Conservation (phyloP, 2,888 invertebrate species). For the Ephialtes manifestator region DNA sequence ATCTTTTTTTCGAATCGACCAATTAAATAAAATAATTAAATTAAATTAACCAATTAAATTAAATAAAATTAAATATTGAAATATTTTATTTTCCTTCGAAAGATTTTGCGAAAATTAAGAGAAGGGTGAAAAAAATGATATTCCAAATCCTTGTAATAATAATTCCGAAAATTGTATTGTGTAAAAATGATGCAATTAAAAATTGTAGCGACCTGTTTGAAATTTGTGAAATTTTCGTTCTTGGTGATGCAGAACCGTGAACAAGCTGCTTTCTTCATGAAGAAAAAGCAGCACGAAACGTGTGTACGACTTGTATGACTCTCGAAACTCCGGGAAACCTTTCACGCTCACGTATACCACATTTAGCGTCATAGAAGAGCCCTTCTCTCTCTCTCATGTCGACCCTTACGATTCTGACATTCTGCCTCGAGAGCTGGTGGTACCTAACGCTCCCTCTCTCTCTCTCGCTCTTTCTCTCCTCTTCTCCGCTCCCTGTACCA, state of each 20-base stretch:
- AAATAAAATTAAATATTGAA: too few relatives aligned
- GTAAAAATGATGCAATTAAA: too few relatives aligned
- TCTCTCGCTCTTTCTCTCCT: slow-evolving; percentile 25
- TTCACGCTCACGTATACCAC: slow-evolving; percentile 62
- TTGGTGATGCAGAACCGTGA: background rate
- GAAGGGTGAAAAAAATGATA: too few relatives aligned
- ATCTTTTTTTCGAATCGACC: too few relatives aligned
- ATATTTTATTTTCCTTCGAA: too few relatives aligned
- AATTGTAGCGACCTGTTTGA: background rate
- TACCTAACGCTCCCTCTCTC: slow-evolving; percentile 34
- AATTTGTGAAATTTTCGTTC: background rate
- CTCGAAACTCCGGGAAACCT: slow-evolving; percentile 59
- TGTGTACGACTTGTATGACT: slow-evolving; percentile 33
- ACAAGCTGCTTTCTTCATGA: slow-evolving; percentile 26
- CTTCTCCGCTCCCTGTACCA: slow-evolving; percentile 71
- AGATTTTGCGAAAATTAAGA: too few relatives aligned
- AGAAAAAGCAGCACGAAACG: slow-evolving; percentile 32
- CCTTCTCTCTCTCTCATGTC: slow-evolving; percentile 18
- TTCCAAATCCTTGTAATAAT: too few relatives aligned
- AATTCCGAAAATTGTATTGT: too few relatives aligned
- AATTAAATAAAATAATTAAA: too few relatives aligned
- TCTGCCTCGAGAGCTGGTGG: slow-evolving; percentile 14
- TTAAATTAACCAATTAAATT: too few relatives aligned
- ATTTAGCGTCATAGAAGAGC: slow-evolving; percentile 65
- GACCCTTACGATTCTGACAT: slow-evolving; percentile 55